Evolutionary conservation across 1,140 invertebrate species (phyloP).

Genomic region (Drosophila ogumai): DNA sequence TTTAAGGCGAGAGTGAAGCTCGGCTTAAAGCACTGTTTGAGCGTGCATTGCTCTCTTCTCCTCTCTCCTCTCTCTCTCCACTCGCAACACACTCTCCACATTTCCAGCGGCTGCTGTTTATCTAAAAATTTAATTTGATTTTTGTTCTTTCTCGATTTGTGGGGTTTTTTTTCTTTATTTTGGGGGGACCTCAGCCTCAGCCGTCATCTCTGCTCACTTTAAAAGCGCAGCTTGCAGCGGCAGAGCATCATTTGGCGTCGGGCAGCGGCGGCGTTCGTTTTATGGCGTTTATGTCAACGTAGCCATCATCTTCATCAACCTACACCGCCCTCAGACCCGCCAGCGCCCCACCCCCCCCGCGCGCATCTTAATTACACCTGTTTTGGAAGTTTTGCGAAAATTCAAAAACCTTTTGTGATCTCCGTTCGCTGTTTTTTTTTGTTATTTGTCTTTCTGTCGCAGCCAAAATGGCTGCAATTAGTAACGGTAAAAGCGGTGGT

Average conservation of each 20-base stretch:
- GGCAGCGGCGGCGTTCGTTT: conserved; percentile 39
- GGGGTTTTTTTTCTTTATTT: conserved; percentile 35
- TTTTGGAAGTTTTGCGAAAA: conserved; percentile 29
- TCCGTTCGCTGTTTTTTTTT: neutral
- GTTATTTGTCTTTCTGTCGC: conserved; percentile 6
- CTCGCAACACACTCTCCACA: neutral
- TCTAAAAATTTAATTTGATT: conserved; percentile 47
- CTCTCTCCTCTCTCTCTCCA: neutral
- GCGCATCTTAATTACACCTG: conserved; percentile 39
- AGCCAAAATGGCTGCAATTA: conserved; percentile 20
- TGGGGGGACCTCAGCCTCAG: conserved; percentile 3
- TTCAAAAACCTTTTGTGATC: conserved; percentile 24
- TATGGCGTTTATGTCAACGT: conserved; percentile 50
- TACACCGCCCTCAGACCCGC: neutral
- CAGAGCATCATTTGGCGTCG: conserved; percentile 51
- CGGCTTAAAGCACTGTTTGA: conserved; percentile 6
- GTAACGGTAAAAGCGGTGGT: conserved; percentile 31
- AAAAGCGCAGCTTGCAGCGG: conserved; percentile 65
- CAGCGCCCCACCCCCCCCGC: neutral
- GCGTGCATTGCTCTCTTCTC: conserved; percentile 7
- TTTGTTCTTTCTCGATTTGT: conserved; percentile 39
- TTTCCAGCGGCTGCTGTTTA: conserved; percentile 24
- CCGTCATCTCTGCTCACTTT: conserved; percentile 18
- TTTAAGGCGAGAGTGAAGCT: conserved; percentile 30
- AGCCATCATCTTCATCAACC: conserved; percentile 13